Evolutionary conservation across 2,113 vertebrate species (phyloP).

Genomic region (Zosterops japonicus): DNA sequence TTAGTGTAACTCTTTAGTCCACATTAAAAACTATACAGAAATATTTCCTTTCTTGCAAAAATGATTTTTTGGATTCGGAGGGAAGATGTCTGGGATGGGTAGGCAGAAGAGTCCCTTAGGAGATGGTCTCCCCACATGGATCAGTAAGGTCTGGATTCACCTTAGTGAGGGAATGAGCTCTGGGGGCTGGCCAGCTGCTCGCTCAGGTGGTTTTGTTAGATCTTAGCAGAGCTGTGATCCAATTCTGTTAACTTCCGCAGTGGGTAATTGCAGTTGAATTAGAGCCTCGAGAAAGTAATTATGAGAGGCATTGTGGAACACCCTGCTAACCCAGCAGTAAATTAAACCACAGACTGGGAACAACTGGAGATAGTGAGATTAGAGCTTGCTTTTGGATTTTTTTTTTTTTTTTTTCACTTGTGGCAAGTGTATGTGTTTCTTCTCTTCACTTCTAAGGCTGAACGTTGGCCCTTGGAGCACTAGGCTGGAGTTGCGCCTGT

Average conservation of each 20-base stretch:
- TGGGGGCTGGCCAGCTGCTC: conserved; percentile 14
- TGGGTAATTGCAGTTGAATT: conserved; percentile 57
- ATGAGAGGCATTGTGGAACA: conserved; percentile 55
- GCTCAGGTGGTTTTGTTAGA: not conserved
- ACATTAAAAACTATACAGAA: not conserved
- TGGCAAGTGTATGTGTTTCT: not conserved
- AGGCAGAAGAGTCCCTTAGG: accelerated
- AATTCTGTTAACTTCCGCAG: conserved; percentile 44
- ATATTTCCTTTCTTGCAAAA: not conserved
- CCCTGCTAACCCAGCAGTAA: conserved; percentile 65
- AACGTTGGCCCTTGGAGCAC: not conserved
- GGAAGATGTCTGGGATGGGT: not conserved
- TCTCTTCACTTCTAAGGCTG: not conserved
- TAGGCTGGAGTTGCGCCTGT: not conserved
- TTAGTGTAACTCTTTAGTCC: not conserved
- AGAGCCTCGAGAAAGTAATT: conserved; percentile 58
- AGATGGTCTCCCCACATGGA: not conserved
- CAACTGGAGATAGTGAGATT: conserved; percentile 46
- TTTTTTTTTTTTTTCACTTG: not conserved
- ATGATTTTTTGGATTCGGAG: not conserved
- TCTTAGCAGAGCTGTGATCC: conserved; percentile 8
- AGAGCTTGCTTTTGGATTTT: not conserved
- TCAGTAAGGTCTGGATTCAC: not conserved
- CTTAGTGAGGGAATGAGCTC: not conserved
- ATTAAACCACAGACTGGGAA: conserved; percentile 56